Evolutionary conservation across 2,797 vertebrate genomes (phyloP).

Genomic region (Kryptolebias ocellatus): DNA sequence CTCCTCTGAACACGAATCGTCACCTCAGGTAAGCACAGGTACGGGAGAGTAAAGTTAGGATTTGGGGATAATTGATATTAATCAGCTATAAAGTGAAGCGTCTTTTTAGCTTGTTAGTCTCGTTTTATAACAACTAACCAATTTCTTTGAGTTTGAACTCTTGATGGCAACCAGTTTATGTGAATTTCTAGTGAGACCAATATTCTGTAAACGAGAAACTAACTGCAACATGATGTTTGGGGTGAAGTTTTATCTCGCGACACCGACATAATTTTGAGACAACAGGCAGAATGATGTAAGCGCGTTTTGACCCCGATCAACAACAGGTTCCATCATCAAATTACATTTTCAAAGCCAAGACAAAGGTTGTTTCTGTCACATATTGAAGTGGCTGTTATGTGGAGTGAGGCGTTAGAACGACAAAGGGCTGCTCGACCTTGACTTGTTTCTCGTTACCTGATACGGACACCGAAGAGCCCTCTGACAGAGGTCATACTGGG

Average conservation of each 20-base stretch:
- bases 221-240: background rate
- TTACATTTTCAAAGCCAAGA: background rate
- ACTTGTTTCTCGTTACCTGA: slow-evolving; percentile 26
- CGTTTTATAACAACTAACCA: background rate
- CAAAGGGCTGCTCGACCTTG: slow-evolving; percentile 40
- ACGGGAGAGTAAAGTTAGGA: background rate
- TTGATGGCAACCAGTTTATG: no score
- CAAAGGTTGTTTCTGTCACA: background rate
- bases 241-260: background rate
- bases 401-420: slow-evolving; percentile 2
- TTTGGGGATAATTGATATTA: slow-evolving; percentile 7
- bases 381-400: background rate
- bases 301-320: background rate
- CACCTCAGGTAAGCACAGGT: slow-evolving; percentile 63
- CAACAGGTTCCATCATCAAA: no score
- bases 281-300: background rate
- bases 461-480: background rate
- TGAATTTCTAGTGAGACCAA: no score
- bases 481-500: slow-evolving; percentile 15
- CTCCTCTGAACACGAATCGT: slow-evolving; percentile 34
- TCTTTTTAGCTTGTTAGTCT: background rate
- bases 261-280: background rate
- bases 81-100: no score
- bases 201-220: background rate
- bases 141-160: background rate